Evolutionary conservation across 1,140 invertebrate genomes (phyloP), one percentile per base, ranked within the genome.

Genomic region (Lucilia sericata): DNA sequence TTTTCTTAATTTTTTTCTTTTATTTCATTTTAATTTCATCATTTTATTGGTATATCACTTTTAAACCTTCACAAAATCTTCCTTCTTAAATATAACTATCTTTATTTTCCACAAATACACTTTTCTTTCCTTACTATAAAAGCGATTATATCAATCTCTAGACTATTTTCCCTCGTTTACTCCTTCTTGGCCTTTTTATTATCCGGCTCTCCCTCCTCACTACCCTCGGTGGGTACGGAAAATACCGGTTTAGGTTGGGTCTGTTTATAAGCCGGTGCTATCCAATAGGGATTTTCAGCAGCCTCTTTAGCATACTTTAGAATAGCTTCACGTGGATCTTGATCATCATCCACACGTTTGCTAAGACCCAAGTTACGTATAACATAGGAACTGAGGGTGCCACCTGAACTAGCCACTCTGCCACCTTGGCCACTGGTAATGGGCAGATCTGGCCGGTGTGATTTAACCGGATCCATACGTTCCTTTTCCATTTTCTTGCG

Each of bases 291-390:
- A 94, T 99, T 98, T 90, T 99, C 96, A 80, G 94, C 98, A 0
- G 99, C 98, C 42, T 98, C 98, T 91, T 99, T 98, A 0, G 98
- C 98, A 92, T 96, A 99, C 86, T 97, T 96, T n/a, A 99, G 92
- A 88, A 99, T 98, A 8, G 98, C 98, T 88, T 98, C 97, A 82
- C 99, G 93, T 0, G 99, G 98, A 93, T 99, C 98, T 87, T 98
- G 97, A 91, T 99, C 98, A 88, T 98, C 97, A 86, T 99, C 96
- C 21, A 98, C 96, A 83, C 97, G 94, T 88, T 99, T 99, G 86
- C 96, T 97, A 2, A 98, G 92, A 0, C 98, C 98, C 30, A 99
- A 92, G 91, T 99, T 98, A 83, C 98, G 94, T 75, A 99, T 99
- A 30, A 99, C 98, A 91, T 98, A 99, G 0, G 98, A 99, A 85